phyloP scores from a whole-genome alignment of 1,140 invertebrate species.

The Phymastichus coffea region DNA sequence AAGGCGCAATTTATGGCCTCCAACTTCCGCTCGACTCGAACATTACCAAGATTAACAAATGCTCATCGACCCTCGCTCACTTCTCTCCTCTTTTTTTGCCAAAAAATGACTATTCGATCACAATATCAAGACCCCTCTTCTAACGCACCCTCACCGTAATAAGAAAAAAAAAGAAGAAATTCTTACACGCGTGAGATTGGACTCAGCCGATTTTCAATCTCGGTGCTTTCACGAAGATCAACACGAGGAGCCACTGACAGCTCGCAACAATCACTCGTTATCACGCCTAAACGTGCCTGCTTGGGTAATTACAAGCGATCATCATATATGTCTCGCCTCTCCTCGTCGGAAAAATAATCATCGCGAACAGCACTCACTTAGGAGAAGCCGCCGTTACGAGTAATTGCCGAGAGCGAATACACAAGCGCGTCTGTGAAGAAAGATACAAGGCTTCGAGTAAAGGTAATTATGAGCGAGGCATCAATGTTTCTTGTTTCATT shows the following conservation, averaged over 20 bases:
- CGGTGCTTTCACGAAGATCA: no score
- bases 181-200: no score
- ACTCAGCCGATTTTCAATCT: no score
- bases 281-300: neutral
- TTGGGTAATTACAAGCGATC: neutral
- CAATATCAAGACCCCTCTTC: neutral
- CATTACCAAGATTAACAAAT: constrained; percentile 49
- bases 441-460: constrained; percentile 1
- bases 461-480: neutral
- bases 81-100: constrained; percentile 4
- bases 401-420: constrained; percentile 13
- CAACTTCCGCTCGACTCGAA: constrained; percentile 40
- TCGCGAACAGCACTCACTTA: neutral
- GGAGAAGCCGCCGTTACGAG: neutral
- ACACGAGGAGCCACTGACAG: no score
- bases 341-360: constrained; percentile 33
- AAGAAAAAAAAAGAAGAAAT: no score
- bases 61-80: constrained; percentile 11
- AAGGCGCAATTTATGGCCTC: constrained; percentile 40
- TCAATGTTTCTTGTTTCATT: no score
- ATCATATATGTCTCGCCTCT: constrained; percentile 12
- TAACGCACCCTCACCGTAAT: no score
- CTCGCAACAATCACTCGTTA: no score
- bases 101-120: constrained; percentile 34
- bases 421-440: no score